A percentile compares a stretch with the other conserved stretches of the same genome.
These are phyloP conservation scores for Rhagium mordax DNA, from an alignment of 2,888 invertebrate genomes.

Conservation along the genomic window DNA sequence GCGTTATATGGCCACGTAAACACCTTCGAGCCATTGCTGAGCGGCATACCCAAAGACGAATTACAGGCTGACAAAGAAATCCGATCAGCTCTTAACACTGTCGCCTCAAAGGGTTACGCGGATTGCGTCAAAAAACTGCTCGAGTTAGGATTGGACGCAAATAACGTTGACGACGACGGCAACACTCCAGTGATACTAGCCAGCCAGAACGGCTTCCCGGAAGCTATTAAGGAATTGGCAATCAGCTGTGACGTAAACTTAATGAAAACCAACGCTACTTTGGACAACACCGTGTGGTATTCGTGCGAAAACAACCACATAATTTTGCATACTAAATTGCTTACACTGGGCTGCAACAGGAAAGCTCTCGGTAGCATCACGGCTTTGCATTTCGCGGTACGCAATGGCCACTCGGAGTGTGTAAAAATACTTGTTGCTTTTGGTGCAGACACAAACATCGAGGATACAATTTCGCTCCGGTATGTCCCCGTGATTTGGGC, in stretches of 20 bases:
- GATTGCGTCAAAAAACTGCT: slow-evolving; percentile 15
- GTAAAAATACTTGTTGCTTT: neutral
- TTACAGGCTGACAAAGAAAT: neutral
- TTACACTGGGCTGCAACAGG: neutral
- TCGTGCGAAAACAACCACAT: slow-evolving; percentile 9
- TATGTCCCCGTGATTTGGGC: slow-evolving; percentile 31
- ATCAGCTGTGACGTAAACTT: slow-evolving; percentile 12
- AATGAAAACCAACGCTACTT: slow-evolving; percentile 10
- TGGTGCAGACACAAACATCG: slow-evolving; percentile 13
- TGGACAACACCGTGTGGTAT: neutral
- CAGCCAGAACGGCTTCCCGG: slow-evolving; percentile 19
- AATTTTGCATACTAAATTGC: slow-evolving; percentile 15
- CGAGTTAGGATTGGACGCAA: slow-evolving; percentile 13
- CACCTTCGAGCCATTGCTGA: neutral
- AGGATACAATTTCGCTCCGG: neutral
- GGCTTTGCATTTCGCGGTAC: slow-evolving; percentile 24
- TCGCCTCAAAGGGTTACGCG: slow-evolving; percentile 11
- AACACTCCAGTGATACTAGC: slow-evolving; percentile 27
- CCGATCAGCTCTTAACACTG: neutral
- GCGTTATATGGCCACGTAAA: slow-evolving; percentile 17
- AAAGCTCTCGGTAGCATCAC: slow-evolving; percentile 8
- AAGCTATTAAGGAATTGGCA: slow-evolving; percentile 8
- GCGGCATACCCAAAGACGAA: neutral
- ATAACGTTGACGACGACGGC: slow-evolving; percentile 24
- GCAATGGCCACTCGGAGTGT: slow-evolving; percentile 18